A percentile compares a stretch with the other conserved stretches of the same genome.
Evolutionary conservation across 2,888 invertebrate species (phyloP).

Genomic region (Crepidodera aurea): DNA sequence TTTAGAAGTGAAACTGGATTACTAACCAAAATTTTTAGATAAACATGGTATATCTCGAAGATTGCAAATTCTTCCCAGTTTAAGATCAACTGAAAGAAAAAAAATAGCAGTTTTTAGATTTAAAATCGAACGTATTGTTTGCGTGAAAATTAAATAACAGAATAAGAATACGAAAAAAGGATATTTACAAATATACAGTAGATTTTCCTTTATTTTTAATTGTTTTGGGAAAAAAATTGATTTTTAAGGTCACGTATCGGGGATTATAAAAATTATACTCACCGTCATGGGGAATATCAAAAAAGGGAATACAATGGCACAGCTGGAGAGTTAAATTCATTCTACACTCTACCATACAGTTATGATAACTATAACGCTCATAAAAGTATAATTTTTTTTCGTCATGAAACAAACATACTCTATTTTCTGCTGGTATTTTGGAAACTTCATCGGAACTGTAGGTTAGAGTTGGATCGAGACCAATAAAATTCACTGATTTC

Average conservation of each 20-base stretch:
- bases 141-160: too few species aligned
- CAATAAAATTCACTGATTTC: conserved; percentile 68
- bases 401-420: conserved; percentile 69
- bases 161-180: too few species aligned
- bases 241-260: too few species aligned
- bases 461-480: conserved; percentile 69
- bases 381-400: conserved; percentile 62
- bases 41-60: conserved; percentile 65
- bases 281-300: conserved; percentile 62
- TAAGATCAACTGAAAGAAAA: conserved; percentile 18
- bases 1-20: too few species aligned
- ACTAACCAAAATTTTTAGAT: conserved; percentile 57
- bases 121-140: too few species aligned
- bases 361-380: conserved; percentile 68
- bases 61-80: conserved; percentile 58
- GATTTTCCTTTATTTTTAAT: too few species aligned
- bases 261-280: conserved; percentile 18
- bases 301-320: conserved; percentile 72
- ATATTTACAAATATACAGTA: too few species aligned
- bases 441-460: conserved; percentile 68
- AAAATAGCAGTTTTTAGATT: too few species aligned
- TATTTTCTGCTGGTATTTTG: conserved; percentile 60
- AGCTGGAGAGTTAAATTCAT: conserved; percentile 59
- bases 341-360: conserved; percentile 71
- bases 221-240: too few species aligned